Percentiles rank a stretch among this genome's conserved stretches.
Evolutionary conservation across 2,888 invertebrate genomes (phyloP).

Genomic region (Tubulanus polymorphus): DNA sequence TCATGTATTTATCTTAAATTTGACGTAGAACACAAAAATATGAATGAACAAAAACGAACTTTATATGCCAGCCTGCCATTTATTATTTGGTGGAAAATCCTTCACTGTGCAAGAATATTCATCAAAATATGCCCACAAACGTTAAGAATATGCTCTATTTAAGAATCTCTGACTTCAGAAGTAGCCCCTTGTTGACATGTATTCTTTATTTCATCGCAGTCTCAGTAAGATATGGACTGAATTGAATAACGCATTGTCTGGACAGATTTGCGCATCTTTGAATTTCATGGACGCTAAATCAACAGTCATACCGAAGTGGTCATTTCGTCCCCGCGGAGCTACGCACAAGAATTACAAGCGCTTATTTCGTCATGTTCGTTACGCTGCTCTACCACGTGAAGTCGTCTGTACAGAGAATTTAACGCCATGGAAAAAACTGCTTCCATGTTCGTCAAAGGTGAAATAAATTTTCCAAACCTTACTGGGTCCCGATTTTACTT

Average conservation of each 20-base stretch:
- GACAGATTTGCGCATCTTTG: slow-evolving; percentile 91
- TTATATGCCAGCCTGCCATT: too few relatives aligned
- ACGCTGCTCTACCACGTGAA: slow-evolving; percentile 90
- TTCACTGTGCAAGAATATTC: too few relatives aligned
- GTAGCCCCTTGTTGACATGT: too few relatives aligned
- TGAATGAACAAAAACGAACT: too few relatives aligned
- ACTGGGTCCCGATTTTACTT: too few relatives aligned
- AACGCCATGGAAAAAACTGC: slow-evolving; percentile 95
- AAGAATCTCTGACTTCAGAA: too few relatives aligned
- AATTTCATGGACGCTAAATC: slow-evolving; percentile 87
- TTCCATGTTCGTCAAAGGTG: slow-evolving; percentile 78
- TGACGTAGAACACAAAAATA: too few relatives aligned
- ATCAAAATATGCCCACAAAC: too few relatives aligned
- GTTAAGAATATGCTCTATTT: too few relatives aligned
- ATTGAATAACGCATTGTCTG: slow-evolving; percentile 85
- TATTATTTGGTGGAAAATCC: too few relatives aligned
- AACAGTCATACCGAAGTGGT: slow-evolving; percentile 72
- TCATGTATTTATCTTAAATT: too few relatives aligned
- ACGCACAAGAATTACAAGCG: slow-evolving; percentile 57
- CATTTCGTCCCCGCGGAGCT: slow-evolving; percentile 73
- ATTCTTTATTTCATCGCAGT: slow-evolving; percentile 53
- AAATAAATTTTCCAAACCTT: too few relatives aligned
- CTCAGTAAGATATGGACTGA: slow-evolving; percentile 79
- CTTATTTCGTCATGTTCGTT: slow-evolving; percentile 53
- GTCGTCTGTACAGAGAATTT: slow-evolving; percentile 98